Percentiles rank a stretch among this genome's conserved stretches.
These are phyloP conservation scores for Euwallacea similis DNA, from an alignment of 1,140 invertebrate species.

Conservation along the genomic window DNA sequence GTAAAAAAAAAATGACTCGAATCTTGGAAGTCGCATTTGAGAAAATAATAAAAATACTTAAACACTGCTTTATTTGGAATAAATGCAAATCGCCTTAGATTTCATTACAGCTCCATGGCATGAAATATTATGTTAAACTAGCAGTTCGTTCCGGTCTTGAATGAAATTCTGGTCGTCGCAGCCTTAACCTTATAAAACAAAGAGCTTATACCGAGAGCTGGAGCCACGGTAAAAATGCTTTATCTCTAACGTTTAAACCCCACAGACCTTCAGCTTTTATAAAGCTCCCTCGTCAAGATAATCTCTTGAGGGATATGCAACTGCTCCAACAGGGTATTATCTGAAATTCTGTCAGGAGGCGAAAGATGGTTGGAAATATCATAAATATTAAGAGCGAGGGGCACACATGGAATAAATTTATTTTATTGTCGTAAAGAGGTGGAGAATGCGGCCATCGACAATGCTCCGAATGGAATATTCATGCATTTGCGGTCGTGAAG, in stretches of 20 bases:
- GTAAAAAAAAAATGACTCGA: too few species aligned
- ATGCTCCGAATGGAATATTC: background rate
- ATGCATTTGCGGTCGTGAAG: background rate
- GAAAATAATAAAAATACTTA: too few species aligned
- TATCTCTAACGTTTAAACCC: background rate
- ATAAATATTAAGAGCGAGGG: conserved; percentile 16
- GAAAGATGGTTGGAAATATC: conserved; percentile 8
- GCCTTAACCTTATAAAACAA: too few species aligned
- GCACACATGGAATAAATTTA: conserved; percentile 6
- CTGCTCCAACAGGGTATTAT: conserved; percentile 18
- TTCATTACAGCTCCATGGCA: too few species aligned
- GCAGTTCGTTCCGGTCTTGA: too few species aligned
- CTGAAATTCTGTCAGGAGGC: conserved; percentile 7
- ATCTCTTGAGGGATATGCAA: conserved; percentile 16
- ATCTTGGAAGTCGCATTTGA: too few species aligned
- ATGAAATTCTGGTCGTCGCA: too few species aligned
- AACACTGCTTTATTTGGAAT: too few species aligned
- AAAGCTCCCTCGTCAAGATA: conserved; percentile 15
- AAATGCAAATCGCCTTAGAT: too few species aligned
- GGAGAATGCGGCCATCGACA: background rate
- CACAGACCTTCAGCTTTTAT: background rate
- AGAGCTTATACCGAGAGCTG: too few species aligned
- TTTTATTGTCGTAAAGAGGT: background rate
- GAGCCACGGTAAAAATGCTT: too few species aligned
- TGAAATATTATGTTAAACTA: too few species aligned